Percentiles rank a stretch among this genome's conserved stretches.
phyloP scores from a whole-genome alignment of 2,113 vertebrate genomes.

The Microcebus tavaratra region DNA sequence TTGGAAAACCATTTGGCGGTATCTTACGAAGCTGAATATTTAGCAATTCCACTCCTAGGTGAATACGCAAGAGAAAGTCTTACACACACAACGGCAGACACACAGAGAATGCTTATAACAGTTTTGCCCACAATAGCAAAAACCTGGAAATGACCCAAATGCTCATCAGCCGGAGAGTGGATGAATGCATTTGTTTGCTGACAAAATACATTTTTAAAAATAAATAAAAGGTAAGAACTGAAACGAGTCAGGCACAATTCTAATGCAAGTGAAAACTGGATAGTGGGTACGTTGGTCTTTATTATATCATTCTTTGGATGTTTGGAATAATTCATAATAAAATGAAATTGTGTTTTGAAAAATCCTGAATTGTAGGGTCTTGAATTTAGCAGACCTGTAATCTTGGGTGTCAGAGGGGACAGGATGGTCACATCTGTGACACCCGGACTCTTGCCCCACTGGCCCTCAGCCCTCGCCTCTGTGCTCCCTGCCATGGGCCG shows the following conservation, averaged over 20 bases:
- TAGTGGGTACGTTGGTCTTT: background rate
- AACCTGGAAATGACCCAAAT: background rate
- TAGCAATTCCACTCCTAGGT: background rate
- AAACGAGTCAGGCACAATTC: background rate
- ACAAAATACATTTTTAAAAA: background rate
- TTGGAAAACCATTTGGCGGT: background rate
- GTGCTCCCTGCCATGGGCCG: background rate
- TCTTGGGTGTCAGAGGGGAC: background rate
- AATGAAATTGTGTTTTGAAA: background rate
- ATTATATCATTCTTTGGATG: background rate
- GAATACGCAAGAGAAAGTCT: background rate
- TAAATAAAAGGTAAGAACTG: background rate
- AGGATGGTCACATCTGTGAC: background rate
- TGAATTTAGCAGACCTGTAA: background rate
- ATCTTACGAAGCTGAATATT: background rate
- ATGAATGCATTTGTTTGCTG: background rate
- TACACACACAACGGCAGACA: background rate
- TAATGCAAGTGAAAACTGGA: background rate
- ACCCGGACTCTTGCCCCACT: accelerated
- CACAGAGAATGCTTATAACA: background rate
- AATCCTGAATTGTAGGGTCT: background rate
- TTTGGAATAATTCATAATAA: slow-evolving; percentile 3
- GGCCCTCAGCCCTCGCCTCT: background rate
- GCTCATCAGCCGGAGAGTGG: background rate
- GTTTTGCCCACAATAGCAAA: background rate